phyloP scores from a whole-genome alignment of 2,888 invertebrate species.

The Pseudolycoriella hygida region DNA sequence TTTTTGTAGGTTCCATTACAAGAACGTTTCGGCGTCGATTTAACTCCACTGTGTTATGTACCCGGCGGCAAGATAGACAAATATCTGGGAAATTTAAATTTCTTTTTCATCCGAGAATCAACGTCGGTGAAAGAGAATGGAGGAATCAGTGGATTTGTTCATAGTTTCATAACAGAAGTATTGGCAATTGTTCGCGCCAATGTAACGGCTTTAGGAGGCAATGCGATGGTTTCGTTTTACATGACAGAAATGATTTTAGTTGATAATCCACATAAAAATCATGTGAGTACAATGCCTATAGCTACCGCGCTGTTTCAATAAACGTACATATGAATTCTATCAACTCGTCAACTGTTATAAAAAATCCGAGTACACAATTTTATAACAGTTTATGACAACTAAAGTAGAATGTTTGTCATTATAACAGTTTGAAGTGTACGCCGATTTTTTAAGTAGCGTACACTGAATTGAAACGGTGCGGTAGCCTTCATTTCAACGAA shows the following conservation, averaged over 20 bases:
- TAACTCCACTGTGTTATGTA: conserved; percentile 65
- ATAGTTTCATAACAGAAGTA: conserved; percentile 81
- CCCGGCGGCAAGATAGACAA: conserved; percentile 61
- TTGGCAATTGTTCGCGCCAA: conserved; percentile 85
- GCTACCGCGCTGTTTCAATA: no score
- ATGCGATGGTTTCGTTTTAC: conserved; percentile 87
- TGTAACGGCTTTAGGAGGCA: conserved; percentile 83
- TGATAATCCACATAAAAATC: conserved; percentile 91
- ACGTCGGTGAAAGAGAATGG: conserved; percentile 82
- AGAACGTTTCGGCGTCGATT: conserved; percentile 44
- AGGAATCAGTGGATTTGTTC: conserved; percentile 85
- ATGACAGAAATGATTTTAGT: conserved; percentile 81
- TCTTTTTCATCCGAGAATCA: conserved; percentile 90
- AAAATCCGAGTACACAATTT: no score
- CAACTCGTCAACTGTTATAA: no score
- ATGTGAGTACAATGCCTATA: conserved; percentile 54
- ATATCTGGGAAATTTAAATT: conserved; percentile 78
- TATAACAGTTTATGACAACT: no score
- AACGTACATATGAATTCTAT: no score
- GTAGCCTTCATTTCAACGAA: no score
- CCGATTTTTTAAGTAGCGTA: no score
- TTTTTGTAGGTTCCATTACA: conserved; percentile 21
- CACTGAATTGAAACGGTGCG: no score
- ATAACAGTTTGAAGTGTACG: no score
- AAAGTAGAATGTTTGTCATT: no score